Conservation (phyloP, 2,888 invertebrate species). For the Platerodrilus igneus region DNA sequence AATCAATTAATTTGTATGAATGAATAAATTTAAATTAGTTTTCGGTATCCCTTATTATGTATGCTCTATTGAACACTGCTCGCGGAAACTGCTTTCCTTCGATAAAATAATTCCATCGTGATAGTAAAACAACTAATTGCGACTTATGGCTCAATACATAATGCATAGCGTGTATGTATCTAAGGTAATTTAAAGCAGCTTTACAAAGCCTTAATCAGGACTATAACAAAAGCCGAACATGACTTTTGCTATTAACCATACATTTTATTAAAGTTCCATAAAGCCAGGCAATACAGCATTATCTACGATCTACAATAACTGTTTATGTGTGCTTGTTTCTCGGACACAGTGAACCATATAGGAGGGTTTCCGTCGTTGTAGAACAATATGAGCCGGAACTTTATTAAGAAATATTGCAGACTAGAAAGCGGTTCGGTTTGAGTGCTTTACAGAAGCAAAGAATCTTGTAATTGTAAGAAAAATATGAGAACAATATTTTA, state of each 20-base stretch:
- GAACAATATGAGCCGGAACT: conserved; percentile 27
- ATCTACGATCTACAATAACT: conserved; percentile 29
- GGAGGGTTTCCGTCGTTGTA: conserved; percentile 22
- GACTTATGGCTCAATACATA: no score
- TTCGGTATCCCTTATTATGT: conserved; percentile 2
- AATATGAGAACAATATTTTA: no score
- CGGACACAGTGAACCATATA: conserved; percentile 27
- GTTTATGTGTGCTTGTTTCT: conserved; percentile 26
- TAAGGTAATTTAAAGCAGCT: conserved; percentile 1
- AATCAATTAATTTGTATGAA: conserved; percentile 10
- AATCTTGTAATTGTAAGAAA: no score
- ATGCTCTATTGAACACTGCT: neutral
- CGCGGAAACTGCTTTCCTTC: no score
- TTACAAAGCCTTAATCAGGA: neutral
- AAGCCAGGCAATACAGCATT: conserved; percentile 21
- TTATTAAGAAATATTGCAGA: conserved; percentile 31
- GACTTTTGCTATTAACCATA: conserved; percentile 11
- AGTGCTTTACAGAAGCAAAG: no score
- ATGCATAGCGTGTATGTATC: no score
- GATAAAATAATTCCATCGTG: no score
- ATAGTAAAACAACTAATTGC: no score
- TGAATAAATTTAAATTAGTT: conserved; percentile 9
- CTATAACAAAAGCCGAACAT: conserved; percentile 8
- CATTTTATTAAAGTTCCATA: conserved; percentile 19
- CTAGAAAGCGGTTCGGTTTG: no score